Evolutionary conservation across 2,888 invertebrate genomes (phyloP), one percentile per base, ranked within the genome.

Genomic region (Cheilosia soror): DNA sequence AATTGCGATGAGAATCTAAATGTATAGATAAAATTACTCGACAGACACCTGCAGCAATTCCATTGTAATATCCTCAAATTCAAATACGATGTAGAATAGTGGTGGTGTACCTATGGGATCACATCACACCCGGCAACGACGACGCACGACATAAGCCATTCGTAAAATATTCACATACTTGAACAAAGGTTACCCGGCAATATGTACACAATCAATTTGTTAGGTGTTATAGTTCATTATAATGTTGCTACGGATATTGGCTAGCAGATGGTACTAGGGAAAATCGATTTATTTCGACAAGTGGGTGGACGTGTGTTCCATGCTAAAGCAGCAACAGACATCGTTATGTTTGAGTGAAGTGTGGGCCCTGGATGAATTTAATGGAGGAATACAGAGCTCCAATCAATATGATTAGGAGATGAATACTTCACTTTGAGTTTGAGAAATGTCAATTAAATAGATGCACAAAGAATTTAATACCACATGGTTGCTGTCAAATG

Each of bases 191-290:
- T 55, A 11, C n/a, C 29, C 42, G 55, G 42, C 51, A 62, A 53
- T 72, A 49, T 60, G 72, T 62, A 72, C 51, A 42, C 51, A 72
- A 60, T 72, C 60, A 62, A 72, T 72, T 72, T 51, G 49, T 62
- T 5, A 31, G 72, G 25, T 72, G 60, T 20, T 40, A 37, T 37
- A 72, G 72, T 72, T 72, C 60, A 62, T 51, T 72, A 51, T 72
- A n/a, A 72, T 51, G 15, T 15, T 49, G 13, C n/a, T 13, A 49
- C 33, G 11, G 31, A 47, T 63, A 29, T 31, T 15, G 15, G 33
- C 5, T 33, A 25, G 15, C 49, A 65, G 33, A 65, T 65, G 63
- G 13, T 65, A 2, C 25, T 33, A 13, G 13, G 7, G 4, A 15
- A 29, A 15, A 62, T 62, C 62, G 62, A 62, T 62, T 44, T 15